A percentile compares a stretch with the other conserved stretches of the same genome.
phyloP scores from a whole-genome alignment of 1,140 invertebrate genomes.

The Eupristina koningsbergeri region DNA sequence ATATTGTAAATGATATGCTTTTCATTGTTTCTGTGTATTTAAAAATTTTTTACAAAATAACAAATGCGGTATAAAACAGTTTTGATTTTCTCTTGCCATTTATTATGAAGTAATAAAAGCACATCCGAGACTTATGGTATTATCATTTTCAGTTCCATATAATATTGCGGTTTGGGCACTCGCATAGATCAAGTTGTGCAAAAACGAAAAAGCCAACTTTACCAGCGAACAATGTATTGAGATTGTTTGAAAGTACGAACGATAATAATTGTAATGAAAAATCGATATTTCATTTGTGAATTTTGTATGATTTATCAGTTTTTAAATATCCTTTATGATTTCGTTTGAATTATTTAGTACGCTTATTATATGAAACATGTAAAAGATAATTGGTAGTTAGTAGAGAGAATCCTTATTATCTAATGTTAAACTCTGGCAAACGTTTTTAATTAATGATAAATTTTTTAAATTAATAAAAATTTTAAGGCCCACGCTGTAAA shows the following conservation, averaged over 20 bases:
- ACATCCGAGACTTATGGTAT: background rate
- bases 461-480: background rate
- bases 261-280: slow-evolving; percentile 3
- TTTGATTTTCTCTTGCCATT: background rate
- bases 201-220: background rate
- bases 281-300: background rate
- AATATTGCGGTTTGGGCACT: background rate
- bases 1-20: background rate
- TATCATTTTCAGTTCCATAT: background rate
- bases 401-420: background rate
- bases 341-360: background rate
- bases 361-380: background rate
- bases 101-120: background rate
- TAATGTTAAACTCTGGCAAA: background rate
- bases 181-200: background rate
- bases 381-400: background rate
- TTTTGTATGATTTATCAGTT: background rate
- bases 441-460: no score
- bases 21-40: background rate
- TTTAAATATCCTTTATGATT: background rate
- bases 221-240: background rate
- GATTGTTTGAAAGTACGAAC: background rate
- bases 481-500: background rate
- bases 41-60: background rate
- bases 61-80: background rate